Evolutionary conservation across 2,888 invertebrate genomes (phyloP), one percentile per base, ranked within the genome.

Genomic region (Kryphioiulus occultus): DNA sequence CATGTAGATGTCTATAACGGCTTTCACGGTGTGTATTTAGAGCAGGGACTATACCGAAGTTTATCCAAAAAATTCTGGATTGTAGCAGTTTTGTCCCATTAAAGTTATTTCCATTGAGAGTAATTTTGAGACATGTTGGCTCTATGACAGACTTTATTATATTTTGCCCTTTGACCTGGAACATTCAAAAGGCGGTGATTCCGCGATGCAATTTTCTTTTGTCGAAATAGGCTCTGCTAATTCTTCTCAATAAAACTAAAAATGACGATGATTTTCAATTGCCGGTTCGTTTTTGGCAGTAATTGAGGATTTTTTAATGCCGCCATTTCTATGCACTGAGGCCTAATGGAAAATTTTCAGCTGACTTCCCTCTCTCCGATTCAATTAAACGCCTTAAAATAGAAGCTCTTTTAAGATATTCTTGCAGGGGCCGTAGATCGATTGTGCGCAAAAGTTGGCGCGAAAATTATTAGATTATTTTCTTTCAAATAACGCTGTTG

Each of bases 321-420:
- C 68, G 26, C 68, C 68, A 68, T 68, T 68, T 26, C 68, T 26
- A 68, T 68, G 68, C 68, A 26, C 26, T 7, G 12, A 68, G 68
- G 68, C 68, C 68, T 68, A 68, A 68, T 68, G 68, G 68, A 68
- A 68, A 68, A 68, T 68, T 68, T 68, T 26, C 26, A 26, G 68
- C 68, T n/a, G 5, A 3, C 26, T 68, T 68, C 68, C 68, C 26
- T 68, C 68, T 68, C 68, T 68, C 26, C 12, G n/a, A 68, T 68
- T 68, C 68, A 68, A 68, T 68, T 68, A 68, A 68, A 68, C 68
- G 68, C 68, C 68, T 68, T 68, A 68, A 68, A 68, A 68, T 68
- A 68, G 68, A 68, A 68, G 68, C 68, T n/a, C 68, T 68, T 68
- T 68, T 68, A 26, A 68, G 68, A 68, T 26, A 68, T 68, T 68